These are phyloP conservation scores for Saccostrea echinata DNA, from an alignment of 1,140 invertebrate genomes.

Conservation along the genomic window DNA sequence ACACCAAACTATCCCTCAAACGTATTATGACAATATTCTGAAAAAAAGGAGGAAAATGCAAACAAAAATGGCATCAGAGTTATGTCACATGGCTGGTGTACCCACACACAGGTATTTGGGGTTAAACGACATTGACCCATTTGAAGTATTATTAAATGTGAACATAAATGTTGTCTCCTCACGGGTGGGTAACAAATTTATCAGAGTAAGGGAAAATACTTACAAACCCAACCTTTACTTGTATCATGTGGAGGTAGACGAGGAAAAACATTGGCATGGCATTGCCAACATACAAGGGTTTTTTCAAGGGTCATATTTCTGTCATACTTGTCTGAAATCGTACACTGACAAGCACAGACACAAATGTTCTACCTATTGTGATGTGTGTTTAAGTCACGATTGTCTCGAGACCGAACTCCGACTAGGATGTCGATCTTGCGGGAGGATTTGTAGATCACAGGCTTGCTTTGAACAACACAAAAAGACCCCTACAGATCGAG, in stretches of 20 bases:
- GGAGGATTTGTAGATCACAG: slow-evolving; percentile 28
- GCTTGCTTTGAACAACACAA: slow-evolving; percentile 30
- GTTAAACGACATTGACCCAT: background rate
- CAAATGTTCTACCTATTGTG: too few species aligned
- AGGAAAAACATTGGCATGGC: too few species aligned
- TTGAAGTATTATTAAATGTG: slow-evolving; percentile 44
- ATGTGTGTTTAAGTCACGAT: background rate
- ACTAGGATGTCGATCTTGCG: slow-evolving; percentile 31
- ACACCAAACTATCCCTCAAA: slow-evolving; percentile 10
- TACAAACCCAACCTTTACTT: background rate
- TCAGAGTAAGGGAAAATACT: background rate
- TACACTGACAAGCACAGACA: too few species aligned
- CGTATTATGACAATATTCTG: slow-evolving; percentile 1
- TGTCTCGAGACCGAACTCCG: background rate
- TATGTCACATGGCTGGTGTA: background rate
- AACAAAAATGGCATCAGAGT: background rate
- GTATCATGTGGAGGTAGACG: too few species aligned
- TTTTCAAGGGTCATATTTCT: too few species aligned
- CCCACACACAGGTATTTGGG: background rate
- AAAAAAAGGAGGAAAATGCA: background rate
- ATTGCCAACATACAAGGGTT: too few species aligned
- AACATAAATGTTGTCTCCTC: slow-evolving; percentile 30
- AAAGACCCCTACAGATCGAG: background rate
- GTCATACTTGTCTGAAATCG: too few species aligned
- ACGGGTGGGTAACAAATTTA: slow-evolving; percentile 45